Base-by-base conservation (phyloP, 1,140 invertebrate species). In the Harlomillsia oculata region DNA sequence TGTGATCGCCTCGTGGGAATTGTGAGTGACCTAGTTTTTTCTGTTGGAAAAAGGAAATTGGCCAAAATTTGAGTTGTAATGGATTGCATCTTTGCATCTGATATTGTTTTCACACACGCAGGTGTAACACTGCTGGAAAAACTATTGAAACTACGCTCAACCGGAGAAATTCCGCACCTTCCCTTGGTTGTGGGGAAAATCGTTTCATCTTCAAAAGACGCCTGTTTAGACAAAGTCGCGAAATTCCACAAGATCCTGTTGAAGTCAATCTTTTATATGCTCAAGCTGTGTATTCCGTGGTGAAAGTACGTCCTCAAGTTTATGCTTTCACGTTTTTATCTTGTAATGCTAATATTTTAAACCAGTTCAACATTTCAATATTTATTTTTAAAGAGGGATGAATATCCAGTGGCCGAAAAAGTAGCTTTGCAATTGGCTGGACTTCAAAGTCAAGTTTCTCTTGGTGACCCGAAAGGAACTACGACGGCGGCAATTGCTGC, bases 221-320 rank as follows among this genome's bases (percentile, higher is more conserved):
- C 43, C 71, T 97, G 5, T 97, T 95, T 74, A 80, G 84, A 55
- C 85, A 84, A 61, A 86, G 84, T 2, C 76, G 87, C 28, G 90
- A 95, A 73, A 78, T 96, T 53, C 91, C 89, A n/a, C 90, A 94
- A 72, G 92, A 97, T 75, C 90, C 90, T 0, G 87, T 96, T 0
- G 92, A 97, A 76, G 87, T 96, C 5, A 90, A 90, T 67, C 79
- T 97, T 66, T 74, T 97, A 1, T 97, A 94, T 75, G 88, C 92
- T 34, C 92, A 97, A 74, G 91, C 91, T 63, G 91, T 96, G 2
- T 84, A 94, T 68, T 87, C 84, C 68, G 89, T 96, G 39, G 91
- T 96, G 5, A 92, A 92, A 78, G 89, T 92, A 78, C 69, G 66
- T 71, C 46, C 26, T 18, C 2, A 37, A 34, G 4, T 25, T 25